Evolutionary conservation across 1,140 invertebrate genomes (phyloP).

Genomic region (Lepidostoma basale): DNA sequence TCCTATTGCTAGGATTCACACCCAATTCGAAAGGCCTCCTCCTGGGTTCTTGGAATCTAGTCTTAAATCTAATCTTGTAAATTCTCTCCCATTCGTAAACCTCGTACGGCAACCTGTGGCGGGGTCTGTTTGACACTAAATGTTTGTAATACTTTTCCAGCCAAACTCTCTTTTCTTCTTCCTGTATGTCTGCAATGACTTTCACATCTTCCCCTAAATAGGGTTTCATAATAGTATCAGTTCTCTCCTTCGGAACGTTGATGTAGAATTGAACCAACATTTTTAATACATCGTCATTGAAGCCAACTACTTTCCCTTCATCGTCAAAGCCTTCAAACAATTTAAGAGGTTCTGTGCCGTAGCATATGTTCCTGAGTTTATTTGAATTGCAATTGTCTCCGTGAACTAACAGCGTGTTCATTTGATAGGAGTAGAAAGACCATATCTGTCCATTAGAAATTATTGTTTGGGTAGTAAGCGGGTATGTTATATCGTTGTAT

Average conservation of each 20-base stretch:
- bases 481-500: conserved; percentile 86
- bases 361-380: conserved; percentile 79
- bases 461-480: conserved; percentile 82
- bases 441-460: conserved; percentile 84
- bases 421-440: conserved; percentile 85
- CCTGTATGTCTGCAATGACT: conserved; percentile 70
- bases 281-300: conserved; percentile 82
- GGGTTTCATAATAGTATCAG: conserved; percentile 72
- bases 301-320: conserved; percentile 70
- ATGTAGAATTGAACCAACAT: conserved; percentile 76
- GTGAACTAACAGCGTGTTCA: conserved; percentile 81
- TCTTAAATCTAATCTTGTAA: conserved; percentile 73
- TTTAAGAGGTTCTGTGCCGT: conserved; percentile 71
- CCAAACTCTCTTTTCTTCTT: conserved; percentile 70
- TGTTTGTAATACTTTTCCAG: conserved; percentile 72
- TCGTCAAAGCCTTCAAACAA: conserved; percentile 78
- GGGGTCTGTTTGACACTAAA: conserved; percentile 68
- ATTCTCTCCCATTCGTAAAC: conserved; percentile 78
- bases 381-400: conserved; percentile 67
- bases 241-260: conserved; percentile 69
- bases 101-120: conserved; percentile 67
- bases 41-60: conserved; percentile 69
- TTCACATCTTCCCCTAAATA: conserved; percentile 68
- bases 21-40: conserved; percentile 69
- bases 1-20: conserved; percentile 64